Evolutionary conservation across 2,888 invertebrate species (phyloP).

Genomic region (Diachrysia chrysitis): DNA sequence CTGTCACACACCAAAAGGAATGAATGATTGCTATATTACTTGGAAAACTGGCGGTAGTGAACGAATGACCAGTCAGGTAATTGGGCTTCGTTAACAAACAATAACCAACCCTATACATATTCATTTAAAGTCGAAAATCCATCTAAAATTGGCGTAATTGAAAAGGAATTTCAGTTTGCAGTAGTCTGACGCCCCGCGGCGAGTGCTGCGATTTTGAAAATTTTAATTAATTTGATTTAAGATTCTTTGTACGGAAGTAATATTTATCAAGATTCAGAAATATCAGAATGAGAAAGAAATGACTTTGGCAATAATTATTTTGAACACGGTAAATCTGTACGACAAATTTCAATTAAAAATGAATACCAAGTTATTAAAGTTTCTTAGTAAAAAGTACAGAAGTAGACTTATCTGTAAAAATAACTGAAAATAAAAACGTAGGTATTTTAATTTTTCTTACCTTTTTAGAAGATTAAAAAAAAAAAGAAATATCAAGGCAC

Average conservation of each 20-base stretch:
- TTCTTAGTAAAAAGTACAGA: too few relatives aligned
- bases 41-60: slow-evolving; percentile 56
- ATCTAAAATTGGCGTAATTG: slow-evolving; percentile 16
- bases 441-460: too few relatives aligned
- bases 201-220: slow-evolving; percentile 39
- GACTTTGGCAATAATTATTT: neutral
- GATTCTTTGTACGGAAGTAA: slow-evolving; percentile 37
- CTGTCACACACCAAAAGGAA: slow-evolving; percentile 60
- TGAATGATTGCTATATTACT: slow-evolving; percentile 68
- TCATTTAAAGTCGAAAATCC: slow-evolving; percentile 14
- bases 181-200: slow-evolving; percentile 49
- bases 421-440: too few relatives aligned
- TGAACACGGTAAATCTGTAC: neutral
- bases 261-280: slow-evolving; percentile 42
- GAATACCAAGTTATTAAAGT: too few relatives aligned
- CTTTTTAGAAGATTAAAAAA: too few relatives aligned
- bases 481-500: too few relatives aligned
- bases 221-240: slow-evolving; percentile 48
- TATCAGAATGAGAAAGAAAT: slow-evolving; percentile 12
- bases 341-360: neutral
- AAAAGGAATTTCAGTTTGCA: slow-evolving; percentile 51
- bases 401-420: too few relatives aligned
- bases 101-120: slow-evolving; percentile 20
- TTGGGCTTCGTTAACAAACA: slow-evolving; percentile 39
- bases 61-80: slow-evolving; percentile 55